Evolutionary conservation across 1,140 invertebrate species (phyloP).

Genomic region (Helicoverpa armigera): DNA sequence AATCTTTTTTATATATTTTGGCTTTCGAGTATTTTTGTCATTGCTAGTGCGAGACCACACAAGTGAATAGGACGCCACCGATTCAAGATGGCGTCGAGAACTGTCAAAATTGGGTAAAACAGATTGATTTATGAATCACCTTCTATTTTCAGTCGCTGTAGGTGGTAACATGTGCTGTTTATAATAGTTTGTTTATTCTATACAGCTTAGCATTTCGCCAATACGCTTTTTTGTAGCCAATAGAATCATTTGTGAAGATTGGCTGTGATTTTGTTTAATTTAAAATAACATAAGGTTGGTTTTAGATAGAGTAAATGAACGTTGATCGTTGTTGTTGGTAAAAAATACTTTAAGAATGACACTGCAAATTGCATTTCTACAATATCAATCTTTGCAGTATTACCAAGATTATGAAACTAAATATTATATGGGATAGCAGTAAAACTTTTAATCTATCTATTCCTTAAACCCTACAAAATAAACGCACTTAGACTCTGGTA

Average conservation of each 20-base stretch:
- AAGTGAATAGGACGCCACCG: constrained; percentile 43
- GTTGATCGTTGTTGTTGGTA: too few relatives aligned
- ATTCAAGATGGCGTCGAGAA: constrained; percentile 51
- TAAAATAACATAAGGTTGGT: too few relatives aligned
- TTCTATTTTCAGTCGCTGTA: constrained; percentile 16
- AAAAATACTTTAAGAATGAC: too few relatives aligned
- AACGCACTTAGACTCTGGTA: too few relatives aligned
- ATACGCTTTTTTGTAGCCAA: not conserved
- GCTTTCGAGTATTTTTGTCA: not conserved
- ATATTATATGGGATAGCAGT: too few relatives aligned
- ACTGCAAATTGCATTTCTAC: too few relatives aligned
- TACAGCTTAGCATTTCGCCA: not conserved
- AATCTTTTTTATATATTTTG: constrained; percentile 8
- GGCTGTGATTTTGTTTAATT: too few relatives aligned
- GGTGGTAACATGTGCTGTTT: constrained; percentile 44
- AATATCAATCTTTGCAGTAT: too few relatives aligned
- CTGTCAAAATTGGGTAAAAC: constrained; percentile 53
- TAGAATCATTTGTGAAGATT: not conserved
- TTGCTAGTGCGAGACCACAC: constrained; percentile 57
- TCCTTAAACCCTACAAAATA: too few relatives aligned
- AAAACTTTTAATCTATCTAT: too few relatives aligned
- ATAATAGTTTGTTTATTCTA: constrained; percentile 23
- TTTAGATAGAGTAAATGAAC: too few relatives aligned
- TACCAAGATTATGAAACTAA: too few relatives aligned
- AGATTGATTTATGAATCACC: constrained; percentile 45